phyloP scores from a whole-genome alignment of 2,888 invertebrate genomes.

The Rhabditoides inermis region DNA sequence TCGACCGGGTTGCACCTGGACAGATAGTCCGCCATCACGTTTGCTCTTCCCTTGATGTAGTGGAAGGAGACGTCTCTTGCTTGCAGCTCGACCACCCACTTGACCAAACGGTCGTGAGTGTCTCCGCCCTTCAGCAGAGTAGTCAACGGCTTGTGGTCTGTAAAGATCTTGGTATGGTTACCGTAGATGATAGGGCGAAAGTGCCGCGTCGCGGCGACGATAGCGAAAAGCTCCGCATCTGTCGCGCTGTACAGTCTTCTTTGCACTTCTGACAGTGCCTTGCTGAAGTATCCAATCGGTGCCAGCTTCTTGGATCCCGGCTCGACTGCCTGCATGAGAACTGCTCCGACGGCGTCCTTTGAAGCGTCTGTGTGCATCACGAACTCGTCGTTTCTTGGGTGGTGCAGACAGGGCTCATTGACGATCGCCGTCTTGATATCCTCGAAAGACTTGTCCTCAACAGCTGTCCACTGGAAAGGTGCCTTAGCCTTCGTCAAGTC shows the following conservation, averaged over 20 bases:
- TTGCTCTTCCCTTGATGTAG: slow-evolving; percentile 53
- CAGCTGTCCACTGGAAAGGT: slow-evolving; percentile 4
- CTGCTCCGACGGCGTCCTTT: slow-evolving; percentile 31
- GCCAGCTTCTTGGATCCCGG: slow-evolving; percentile 7
- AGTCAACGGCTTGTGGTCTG: slow-evolving; percentile 15
- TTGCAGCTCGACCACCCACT: slow-evolving; percentile 56
- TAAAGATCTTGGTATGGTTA: slow-evolving; percentile 4
- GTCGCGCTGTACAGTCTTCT: slow-evolving; percentile 24
- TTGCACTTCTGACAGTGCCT: slow-evolving; percentile 23
- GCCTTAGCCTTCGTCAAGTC: slow-evolving; percentile 3
- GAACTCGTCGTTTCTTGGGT: slow-evolving; percentile 14
- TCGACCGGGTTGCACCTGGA: slow-evolving; percentile 29
- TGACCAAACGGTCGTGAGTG: slow-evolving; percentile 54
- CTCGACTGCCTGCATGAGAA: slow-evolving; percentile 18
- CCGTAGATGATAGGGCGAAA: slow-evolving; percentile 10
- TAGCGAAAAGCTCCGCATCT: slow-evolving; percentile 27
- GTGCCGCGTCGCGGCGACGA: slow-evolving; percentile 20
- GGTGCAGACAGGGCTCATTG: slow-evolving; percentile 7
- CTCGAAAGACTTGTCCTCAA: slow-evolving; percentile 5
- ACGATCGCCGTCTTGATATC: not conserved
- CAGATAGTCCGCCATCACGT: slow-evolving; percentile 53
- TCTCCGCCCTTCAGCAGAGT: slow-evolving; percentile 30
- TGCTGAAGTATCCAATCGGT: slow-evolving; percentile 34
- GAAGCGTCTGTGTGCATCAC: slow-evolving; percentile 33
- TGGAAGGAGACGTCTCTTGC: slow-evolving; percentile 51